Conservation (phyloP, 2,797 vertebrate genomes). For the Myiothlypis coronata region DNA sequence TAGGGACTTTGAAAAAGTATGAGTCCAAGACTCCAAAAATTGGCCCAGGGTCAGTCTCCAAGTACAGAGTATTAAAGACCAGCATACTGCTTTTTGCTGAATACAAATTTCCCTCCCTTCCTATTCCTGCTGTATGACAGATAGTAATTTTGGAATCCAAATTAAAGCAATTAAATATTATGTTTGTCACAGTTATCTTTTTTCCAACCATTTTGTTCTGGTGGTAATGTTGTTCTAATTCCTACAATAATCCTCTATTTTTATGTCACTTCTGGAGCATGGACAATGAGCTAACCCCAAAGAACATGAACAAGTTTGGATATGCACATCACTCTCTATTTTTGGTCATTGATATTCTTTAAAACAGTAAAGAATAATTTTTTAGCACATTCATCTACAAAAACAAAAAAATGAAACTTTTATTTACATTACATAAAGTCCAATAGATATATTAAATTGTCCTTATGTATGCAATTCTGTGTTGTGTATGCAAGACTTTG, state of each 20-base stretch:
- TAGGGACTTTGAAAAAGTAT: neutral
- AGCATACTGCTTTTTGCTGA: neutral
- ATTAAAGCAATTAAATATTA: neutral
- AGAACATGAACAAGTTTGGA: neutral
- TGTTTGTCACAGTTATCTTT: neutral
- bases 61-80: neutral
- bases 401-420: neutral
- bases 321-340: neutral
- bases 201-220: neutral
- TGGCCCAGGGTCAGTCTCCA: neutral
- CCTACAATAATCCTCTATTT: neutral
- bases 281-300: neutral
- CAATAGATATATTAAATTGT: neutral
- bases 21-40: neutral
- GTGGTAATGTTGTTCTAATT: neutral
- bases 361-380: neutral
- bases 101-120: neutral
- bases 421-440: neutral
- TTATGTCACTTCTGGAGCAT: neutral
- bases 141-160: neutral
- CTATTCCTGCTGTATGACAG: neutral
- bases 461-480: neutral
- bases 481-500: neutral
- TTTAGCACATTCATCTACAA: neutral
- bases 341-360: neutral